A percentile compares a stretch with the other conserved stretches of the same genome.
Conservation (phyloP, 2,113 vertebrate species). For the Labeo rohita region DNA sequence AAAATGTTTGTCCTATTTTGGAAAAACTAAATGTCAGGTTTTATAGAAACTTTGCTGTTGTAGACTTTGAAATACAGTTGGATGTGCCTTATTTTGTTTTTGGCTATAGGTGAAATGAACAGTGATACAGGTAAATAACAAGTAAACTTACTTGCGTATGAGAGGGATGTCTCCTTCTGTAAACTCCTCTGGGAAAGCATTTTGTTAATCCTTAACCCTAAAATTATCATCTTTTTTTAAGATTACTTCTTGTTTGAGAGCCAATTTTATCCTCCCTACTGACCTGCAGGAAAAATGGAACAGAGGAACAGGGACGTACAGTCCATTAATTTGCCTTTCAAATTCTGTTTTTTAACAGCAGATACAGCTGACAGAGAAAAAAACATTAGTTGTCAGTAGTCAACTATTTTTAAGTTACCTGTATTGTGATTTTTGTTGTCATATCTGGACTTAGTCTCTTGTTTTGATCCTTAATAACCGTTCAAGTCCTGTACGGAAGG, state of each 20-base stretch:
- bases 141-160: neutral
- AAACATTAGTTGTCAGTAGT: neutral
- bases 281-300: neutral
- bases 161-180: neutral
- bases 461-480: too few relatives aligned
- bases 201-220: neutral
- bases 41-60: too few relatives aligned
- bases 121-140: neutral
- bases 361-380: neutral
- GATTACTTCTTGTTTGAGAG: too few relatives aligned
- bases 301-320: too few relatives aligned
- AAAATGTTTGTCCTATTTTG: too few relatives aligned
- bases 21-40: too few relatives aligned
- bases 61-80: too few relatives aligned
- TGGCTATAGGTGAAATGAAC: neutral
- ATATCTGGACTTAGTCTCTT: neutral
- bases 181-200: neutral
- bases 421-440: neutral
- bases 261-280: neutral
- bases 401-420: neutral
- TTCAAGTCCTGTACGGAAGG: too few relatives aligned
- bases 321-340: neutral
- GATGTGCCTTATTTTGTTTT: neutral
- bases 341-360: neutral
- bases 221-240: neutral